Percentiles rank a stretch among this genome's conserved stretches.
These are phyloP conservation scores for Melanotaenia trifasciata DNA, from an alignment of 2,797 vertebrate genomes.

Conservation along the genomic window DNA sequence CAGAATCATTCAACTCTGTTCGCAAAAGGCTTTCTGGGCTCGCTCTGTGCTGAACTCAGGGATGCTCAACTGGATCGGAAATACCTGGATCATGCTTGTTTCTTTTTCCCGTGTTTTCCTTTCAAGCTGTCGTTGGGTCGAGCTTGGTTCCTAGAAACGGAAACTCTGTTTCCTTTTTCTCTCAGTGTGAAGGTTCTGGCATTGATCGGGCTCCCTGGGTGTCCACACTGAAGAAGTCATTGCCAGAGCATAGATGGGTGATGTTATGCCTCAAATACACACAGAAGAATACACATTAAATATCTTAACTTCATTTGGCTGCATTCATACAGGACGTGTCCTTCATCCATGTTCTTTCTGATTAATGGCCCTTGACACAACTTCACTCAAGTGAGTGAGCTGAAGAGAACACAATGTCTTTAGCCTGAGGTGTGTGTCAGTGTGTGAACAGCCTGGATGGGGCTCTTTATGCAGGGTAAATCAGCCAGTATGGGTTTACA, in stretches of 20 bases:
- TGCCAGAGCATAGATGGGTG: conserved; percentile 5
- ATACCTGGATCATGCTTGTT: conserved; percentile 23
- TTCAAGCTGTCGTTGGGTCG: conserved; percentile 18
- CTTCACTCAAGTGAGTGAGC: conserved; percentile 54
- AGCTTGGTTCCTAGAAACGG: conserved; percentile 43
- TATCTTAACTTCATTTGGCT: conserved; percentile 4
- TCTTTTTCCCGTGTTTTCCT: neutral
- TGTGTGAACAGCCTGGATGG: conserved; percentile 19
- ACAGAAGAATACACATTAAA: neutral
- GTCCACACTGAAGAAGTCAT: conserved; percentile 29
- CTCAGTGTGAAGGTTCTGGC: conserved; percentile 37
- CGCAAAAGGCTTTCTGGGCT: conserved; percentile 50
- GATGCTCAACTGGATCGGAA: conserved; percentile 52
- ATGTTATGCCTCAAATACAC: conserved; percentile 28
- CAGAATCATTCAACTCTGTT: conserved; percentile 54
- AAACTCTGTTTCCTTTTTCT: conserved; percentile 59
- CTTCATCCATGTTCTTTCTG: conserved; percentile 10
- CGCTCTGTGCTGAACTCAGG: conserved; percentile 46
- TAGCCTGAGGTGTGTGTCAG: conserved; percentile 35
- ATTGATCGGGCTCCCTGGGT: conserved; percentile 51
- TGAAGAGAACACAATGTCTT: conserved; percentile 38
- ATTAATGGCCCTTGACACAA: conserved; percentile 34
- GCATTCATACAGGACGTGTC: neutral
- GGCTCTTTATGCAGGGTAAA: conserved; percentile 30
- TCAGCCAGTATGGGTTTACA: conserved; percentile 6